Evolutionary conservation across 2,113 vertebrate genomes (phyloP).

Genomic region (Pituophis catenifer): DNA sequence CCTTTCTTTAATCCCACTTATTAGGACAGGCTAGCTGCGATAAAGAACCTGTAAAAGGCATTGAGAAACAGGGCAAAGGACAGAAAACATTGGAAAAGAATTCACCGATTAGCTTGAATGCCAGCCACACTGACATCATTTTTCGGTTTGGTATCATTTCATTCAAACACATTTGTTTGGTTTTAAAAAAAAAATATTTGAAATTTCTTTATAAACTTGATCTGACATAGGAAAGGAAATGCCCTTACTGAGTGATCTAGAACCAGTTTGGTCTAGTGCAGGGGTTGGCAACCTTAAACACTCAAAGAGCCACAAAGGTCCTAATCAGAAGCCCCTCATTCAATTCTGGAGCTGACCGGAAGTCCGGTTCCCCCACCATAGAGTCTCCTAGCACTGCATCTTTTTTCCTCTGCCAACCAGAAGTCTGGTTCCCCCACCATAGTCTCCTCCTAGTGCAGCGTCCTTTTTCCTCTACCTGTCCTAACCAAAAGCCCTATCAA

Average conservation of each 20-base stretch:
- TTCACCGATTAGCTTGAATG: background rate
- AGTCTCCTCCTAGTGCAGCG: too few species aligned
- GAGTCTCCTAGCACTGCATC: too few species aligned
- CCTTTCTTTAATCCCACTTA: background rate
- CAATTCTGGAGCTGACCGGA: too few species aligned
- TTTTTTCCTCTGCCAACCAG: too few species aligned
- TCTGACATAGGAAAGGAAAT: background rate
- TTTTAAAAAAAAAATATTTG: background rate
- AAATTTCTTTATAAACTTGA: background rate
- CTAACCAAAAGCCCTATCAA: too few species aligned
- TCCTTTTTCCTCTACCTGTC: too few species aligned
- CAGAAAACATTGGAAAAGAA: background rate
- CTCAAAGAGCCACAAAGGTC: too few species aligned
- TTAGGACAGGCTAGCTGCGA: background rate
- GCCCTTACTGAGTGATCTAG: background rate
- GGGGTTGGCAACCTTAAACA: too few species aligned
- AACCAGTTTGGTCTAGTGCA: background rate
- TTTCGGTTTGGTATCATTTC: background rate
- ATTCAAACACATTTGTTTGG: background rate
- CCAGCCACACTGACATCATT: background rate
- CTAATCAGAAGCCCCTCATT: too few species aligned
- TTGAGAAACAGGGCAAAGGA: slow-evolving; percentile 1
- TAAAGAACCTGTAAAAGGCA: background rate
- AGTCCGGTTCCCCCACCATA: too few species aligned
- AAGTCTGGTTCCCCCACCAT: too few species aligned